Evolutionary conservation across 2,888 invertebrate species (phyloP), one percentile per base, ranked within the genome.

Genomic region (Deilephila porcellus): DNA sequence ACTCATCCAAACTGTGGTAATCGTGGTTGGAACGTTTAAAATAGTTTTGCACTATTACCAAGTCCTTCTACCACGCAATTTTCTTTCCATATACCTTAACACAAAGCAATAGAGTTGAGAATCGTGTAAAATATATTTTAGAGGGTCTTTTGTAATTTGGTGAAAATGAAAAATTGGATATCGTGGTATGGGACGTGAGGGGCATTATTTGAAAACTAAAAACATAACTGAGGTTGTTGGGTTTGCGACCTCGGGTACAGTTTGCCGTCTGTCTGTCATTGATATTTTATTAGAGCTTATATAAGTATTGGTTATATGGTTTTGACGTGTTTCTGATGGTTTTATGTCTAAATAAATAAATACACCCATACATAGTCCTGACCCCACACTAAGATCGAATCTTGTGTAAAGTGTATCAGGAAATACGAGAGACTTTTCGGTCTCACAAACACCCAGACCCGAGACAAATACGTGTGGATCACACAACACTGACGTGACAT

Each of bases 1-100:
- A 82, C 79, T 80, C 79, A 81, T 82, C 81, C 77, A 70, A 79
- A 83, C 83, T 85, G 84, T 82, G 80, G 79, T 83, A 83, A 85
- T 81, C 79, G 79, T 74, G 74, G 77, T 78, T 76, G 76, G 45
- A 75, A 78, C 76, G 75, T 81, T 85, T 76, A 76, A 78, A 82
- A 79, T 79, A 76, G 80, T 80, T 81, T 74, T 73, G 74, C 76
- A 73, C 73, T 75, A 67, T 73, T 25, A 72, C 75, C 70, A 75
- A 45, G 45, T 75, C 63, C 53, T 11, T 64, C 73, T 72, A 25
- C 71, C 71, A 62, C 70, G 59, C 8, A 29, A 3, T 17, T 74
- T 70, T 56, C 62, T 62, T 20, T 45, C 37, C 45, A 59, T 32
- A 60, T 63, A 72, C 71, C 17, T 64, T 72, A 63, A 60, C 34